Conservation (phyloP, 2,888 invertebrate genomes). For the Megaustenia siamemsis region DNA sequence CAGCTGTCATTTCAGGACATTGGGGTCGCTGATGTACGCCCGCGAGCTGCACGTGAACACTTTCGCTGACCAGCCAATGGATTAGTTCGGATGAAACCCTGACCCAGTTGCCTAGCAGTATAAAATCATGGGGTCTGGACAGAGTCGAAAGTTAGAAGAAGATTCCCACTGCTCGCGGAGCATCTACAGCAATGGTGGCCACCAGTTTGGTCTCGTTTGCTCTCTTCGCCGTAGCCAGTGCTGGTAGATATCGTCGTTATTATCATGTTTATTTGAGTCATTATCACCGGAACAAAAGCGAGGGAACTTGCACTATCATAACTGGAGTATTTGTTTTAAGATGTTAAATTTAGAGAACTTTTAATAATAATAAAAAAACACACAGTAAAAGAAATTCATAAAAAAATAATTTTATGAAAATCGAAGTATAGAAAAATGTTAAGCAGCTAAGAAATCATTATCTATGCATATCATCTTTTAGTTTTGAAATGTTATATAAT, state of each 20-base stretch:
- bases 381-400: too few species aligned
- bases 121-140: not conserved
- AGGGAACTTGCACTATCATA: too few species aligned
- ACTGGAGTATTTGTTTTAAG: too few species aligned
- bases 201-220: slow-evolving; percentile 30
- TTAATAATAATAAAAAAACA: too few species aligned
- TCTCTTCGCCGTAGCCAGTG: slow-evolving; percentile 27
- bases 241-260: slow-evolving; percentile 16
- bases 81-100: not conserved
- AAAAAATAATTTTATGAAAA: too few species aligned
- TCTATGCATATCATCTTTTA: too few species aligned
- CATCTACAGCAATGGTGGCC: slow-evolving; percentile 11
- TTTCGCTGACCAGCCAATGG: slow-evolving; percentile 12
- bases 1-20: slow-evolving; percentile 27
- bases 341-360: too few species aligned
- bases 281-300: too few species aligned
- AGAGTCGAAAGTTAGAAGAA: not conserved
- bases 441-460: too few species aligned
- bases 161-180: not conserved
- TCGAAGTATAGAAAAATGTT: too few species aligned
- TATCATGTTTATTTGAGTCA: not conserved
- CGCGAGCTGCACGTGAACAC: slow-evolving; percentile 15
- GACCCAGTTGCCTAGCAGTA: not conserved
- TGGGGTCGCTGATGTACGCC: not conserved
- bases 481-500: too few species aligned